These are phyloP conservation scores for Corynorhinus townsendii DNA, from an alignment of 2,113 vertebrate species.

Conservation along the genomic window DNA sequence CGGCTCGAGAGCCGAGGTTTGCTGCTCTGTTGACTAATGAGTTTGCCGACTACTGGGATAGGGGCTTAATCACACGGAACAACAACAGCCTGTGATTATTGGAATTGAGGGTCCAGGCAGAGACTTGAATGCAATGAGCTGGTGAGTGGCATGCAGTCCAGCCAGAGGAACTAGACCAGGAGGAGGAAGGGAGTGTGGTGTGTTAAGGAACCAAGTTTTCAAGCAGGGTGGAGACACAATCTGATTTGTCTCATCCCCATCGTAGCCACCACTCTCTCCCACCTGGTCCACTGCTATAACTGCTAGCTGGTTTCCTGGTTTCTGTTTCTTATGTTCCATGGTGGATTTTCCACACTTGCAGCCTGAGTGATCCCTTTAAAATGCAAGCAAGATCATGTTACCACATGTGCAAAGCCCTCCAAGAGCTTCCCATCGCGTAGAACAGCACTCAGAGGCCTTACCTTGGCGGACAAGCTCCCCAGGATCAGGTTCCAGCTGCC, in stretches of 20 bases:
- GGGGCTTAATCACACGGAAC: too few species aligned
- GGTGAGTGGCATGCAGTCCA: rapidly evolving
- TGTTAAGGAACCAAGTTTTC: not conserved
- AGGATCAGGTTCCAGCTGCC: not conserved
- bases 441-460: not conserved
- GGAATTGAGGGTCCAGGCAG: not conserved
- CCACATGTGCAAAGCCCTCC: not conserved
- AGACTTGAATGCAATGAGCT: not conserved
- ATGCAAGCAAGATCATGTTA: conserved; percentile 5
- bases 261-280: not conserved
- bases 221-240: not conserved
- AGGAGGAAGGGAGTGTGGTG: not conserved
- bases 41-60: too few species aligned
- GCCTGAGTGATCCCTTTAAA: not conserved
- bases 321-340: not conserved
- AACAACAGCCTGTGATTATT: too few species aligned
- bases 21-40: too few species aligned
- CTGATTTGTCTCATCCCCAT: not conserved
- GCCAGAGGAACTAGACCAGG: not conserved
- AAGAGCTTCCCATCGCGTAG: not conserved
- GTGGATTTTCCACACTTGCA: conserved; percentile 19
- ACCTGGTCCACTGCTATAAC: not conserved
- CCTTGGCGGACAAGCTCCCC: not conserved
- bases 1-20: too few species aligned
- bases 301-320: not conserved